Conservation (phyloP, 1,140 invertebrate species). For the Pachypeltis micranthus region DNA sequence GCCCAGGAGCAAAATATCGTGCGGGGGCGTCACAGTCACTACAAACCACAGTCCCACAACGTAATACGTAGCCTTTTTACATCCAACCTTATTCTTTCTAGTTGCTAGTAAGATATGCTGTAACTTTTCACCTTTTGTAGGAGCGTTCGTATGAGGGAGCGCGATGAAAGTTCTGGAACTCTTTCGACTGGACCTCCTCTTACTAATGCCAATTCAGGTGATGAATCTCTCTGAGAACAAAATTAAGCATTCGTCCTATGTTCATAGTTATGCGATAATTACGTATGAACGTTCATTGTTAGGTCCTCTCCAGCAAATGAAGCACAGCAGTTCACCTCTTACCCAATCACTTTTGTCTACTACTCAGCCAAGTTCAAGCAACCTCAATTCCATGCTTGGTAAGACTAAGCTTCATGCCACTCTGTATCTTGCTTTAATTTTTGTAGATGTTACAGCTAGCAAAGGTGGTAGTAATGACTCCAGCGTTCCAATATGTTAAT, state of each 20-base stretch:
- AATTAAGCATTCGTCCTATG: not conserved
- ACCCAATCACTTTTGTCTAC: conserved; percentile 26
- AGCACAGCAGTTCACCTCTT: conserved; percentile 26
- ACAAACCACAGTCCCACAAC: conserved; percentile 32
- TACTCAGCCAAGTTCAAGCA: conserved; percentile 13
- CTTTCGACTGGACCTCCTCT: conserved; percentile 11
- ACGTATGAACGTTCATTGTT: not conserved
- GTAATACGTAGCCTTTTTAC: conserved; percentile 28
- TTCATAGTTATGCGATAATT: not conserved
- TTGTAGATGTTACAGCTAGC: too few species aligned
- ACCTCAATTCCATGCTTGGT: conserved; percentile 13
- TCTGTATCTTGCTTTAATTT: too few species aligned
- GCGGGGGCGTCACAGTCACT: conserved; percentile 51
- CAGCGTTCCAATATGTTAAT: too few species aligned
- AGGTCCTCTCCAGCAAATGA: conserved; percentile 10
- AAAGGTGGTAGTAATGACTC: too few species aligned
- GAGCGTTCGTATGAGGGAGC: conserved; percentile 12
- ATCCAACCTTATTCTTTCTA: too few species aligned
- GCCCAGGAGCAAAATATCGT: conserved; percentile 35
- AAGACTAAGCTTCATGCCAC: too few species aligned
- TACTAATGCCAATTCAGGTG: conserved; percentile 7
- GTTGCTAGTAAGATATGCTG: too few species aligned
- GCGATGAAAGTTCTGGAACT: conserved; percentile 7
- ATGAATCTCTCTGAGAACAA: too few species aligned
- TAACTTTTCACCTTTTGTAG: conserved; percentile 6